These are phyloP conservation scores for Pheosia gnoma DNA, from an alignment of 2,888 invertebrate species.

Conservation along the genomic window DNA sequence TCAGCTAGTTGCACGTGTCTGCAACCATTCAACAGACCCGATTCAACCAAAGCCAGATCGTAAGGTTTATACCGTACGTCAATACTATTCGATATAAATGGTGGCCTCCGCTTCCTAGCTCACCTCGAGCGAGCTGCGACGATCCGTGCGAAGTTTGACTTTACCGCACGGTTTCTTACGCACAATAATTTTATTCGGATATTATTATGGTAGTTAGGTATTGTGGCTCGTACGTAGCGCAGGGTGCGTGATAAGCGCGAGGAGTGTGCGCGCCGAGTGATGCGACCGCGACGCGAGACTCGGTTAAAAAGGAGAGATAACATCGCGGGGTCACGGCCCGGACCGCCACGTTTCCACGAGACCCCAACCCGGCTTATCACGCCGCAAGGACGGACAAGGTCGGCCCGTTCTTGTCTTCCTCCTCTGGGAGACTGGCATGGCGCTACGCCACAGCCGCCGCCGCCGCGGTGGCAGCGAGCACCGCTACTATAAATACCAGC, in stretches of 20 bases:
- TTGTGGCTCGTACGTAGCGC: background rate
- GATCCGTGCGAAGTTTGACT: constrained; percentile 2
- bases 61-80: no score
- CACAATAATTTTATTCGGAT: no score
- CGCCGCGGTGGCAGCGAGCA: background rate
- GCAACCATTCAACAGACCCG: constrained; percentile 43
- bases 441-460: constrained; percentile 4
- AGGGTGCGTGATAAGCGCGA: constrained; percentile 40
- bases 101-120: background rate
- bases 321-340: constrained; percentile 63
- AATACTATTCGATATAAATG: no score
- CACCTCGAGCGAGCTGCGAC: background rate
- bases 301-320: constrained; percentile 72
- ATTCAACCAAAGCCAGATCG: background rate
- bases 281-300: constrained; percentile 46
- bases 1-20: constrained; percentile 41
- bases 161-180: constrained; percentile 18
- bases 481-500: no score
- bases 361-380: constrained; percentile 58
- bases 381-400: constrained; percentile 76
- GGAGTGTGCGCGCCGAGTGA: constrained; percentile 61
- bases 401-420: constrained; percentile 52
- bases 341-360: constrained; percentile 61
- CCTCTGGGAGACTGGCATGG: background rate
- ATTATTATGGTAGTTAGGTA: no score